These are phyloP conservation scores for Coracopsis vasa DNA, from an alignment of 2,113 vertebrate genomes.

Conservation along the genomic window DNA sequence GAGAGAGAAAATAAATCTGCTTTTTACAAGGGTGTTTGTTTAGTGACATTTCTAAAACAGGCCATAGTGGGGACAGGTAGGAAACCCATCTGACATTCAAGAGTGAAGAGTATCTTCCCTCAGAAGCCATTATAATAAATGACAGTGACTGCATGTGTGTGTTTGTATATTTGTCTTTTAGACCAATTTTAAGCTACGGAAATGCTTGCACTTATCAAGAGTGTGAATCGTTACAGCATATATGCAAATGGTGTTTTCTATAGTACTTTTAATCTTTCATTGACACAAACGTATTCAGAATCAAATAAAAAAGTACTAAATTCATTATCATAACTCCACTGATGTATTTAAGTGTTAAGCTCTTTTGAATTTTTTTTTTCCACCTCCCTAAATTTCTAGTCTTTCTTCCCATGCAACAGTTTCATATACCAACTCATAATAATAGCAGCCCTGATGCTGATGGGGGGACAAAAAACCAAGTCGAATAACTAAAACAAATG, in stretches of 20 bases:
- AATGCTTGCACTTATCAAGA: background rate
- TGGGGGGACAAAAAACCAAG: background rate
- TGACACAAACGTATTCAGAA: background rate
- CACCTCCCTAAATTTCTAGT: background rate
- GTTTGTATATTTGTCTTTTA: background rate
- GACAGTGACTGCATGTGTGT: background rate
- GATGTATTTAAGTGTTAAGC: background rate
- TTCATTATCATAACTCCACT: background rate
- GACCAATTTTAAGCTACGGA: background rate
- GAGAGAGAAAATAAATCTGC: background rate
- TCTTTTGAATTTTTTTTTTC: background rate
- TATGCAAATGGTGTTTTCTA: background rate
- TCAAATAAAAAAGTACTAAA: background rate
- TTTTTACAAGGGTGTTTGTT: background rate
- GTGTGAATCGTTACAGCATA: background rate
- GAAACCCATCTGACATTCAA: background rate
- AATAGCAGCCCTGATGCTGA: background rate
- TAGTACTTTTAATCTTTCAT: background rate
- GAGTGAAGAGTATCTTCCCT: background rate
- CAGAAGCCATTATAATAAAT: background rate
- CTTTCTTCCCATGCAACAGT: background rate
- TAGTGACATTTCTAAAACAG: background rate
- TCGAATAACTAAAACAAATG: background rate
- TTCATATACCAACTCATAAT: background rate
- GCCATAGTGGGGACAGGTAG: fast-evolving